Conservation (phyloP, 1,140 invertebrate genomes). For the Diploscapter pachys region DNA sequence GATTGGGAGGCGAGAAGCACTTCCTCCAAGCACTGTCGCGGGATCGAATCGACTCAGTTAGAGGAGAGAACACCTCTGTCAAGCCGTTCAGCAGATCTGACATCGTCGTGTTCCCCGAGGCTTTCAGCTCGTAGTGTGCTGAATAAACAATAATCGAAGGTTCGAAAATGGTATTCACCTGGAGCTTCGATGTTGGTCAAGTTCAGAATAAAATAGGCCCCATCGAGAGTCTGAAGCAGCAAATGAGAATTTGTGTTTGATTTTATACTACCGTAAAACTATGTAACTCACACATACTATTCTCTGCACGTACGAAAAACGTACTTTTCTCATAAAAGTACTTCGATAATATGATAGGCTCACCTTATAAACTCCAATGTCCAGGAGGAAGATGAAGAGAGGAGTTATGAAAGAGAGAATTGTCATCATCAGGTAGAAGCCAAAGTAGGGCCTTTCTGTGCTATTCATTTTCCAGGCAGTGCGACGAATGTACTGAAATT, state of each 20-base stretch:
- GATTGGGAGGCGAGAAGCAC: conserved; percentile 25
- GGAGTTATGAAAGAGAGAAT: conserved; percentile 14
- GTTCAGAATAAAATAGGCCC: background rate
- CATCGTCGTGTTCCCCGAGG: conserved; percentile 21
- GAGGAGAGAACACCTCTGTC: conserved; percentile 17
- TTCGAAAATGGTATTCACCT: conserved; percentile 17
- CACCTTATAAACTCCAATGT: conserved; percentile 15
- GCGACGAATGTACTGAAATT: conserved; percentile 20
- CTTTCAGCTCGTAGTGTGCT: conserved; percentile 32
- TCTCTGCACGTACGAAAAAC: too few species aligned
- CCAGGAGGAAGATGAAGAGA: conserved; percentile 17
- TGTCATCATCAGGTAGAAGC: conserved; percentile 10
- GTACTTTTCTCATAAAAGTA: too few species aligned
- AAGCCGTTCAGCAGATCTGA: conserved; percentile 16
- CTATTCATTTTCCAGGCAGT: conserved; percentile 22
- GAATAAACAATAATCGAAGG: conserved; percentile 21
- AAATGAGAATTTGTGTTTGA: too few species aligned
- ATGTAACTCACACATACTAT: too few species aligned
- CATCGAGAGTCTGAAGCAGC: too few species aligned
- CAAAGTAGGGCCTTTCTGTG: conserved; percentile 9
- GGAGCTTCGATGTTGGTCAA: conserved; percentile 5
- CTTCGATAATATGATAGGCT: background rate
- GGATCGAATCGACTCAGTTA: conserved; percentile 14
- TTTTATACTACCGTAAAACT: too few species aligned
- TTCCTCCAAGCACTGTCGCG: conserved; percentile 20